Conservation (phyloP, 2,888 invertebrate genomes). For the Sarcophaga rosellei region DNA sequence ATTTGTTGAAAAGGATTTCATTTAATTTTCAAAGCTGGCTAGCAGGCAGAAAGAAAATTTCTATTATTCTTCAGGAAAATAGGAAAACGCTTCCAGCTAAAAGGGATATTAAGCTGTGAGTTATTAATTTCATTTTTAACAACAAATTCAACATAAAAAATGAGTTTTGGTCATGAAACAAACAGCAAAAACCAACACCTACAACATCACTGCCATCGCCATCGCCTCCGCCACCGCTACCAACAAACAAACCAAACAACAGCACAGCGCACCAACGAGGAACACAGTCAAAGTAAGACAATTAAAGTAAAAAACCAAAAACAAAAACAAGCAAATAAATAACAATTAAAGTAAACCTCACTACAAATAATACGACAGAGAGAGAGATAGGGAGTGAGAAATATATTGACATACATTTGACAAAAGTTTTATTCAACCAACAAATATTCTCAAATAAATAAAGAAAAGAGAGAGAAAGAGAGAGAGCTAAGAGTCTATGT, state of each 20-base stretch:
- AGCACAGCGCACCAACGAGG: background rate
- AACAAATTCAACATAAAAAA: conserved; percentile 53
- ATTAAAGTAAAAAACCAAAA: conserved; percentile 1
- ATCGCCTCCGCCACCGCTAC: background rate
- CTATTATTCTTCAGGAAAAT: background rate
- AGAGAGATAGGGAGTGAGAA: background rate
- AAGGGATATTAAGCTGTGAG: conserved; percentile 5
- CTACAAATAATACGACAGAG: too few relatives aligned
- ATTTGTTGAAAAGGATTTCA: background rate
- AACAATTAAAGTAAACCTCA: background rate
- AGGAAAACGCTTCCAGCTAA: background rate
- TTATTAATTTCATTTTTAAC: conserved; percentile 38
- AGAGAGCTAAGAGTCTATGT: background rate
- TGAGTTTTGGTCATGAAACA: conserved; percentile 47
- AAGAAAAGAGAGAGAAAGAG: too few relatives aligned
- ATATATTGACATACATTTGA: conserved; percentile 17
- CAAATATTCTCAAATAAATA: background rate
- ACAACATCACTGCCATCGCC: background rate
- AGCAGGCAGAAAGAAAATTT: background rate
- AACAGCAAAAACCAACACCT: background rate
- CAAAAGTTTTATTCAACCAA: background rate
- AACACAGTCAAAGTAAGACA: conserved; percentile 4
- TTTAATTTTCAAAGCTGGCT: background rate
- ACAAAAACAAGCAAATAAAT: background rate
- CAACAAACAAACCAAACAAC: background rate